phyloP scores from a whole-genome alignment of 2,797 vertebrate species.

The Hephaestus fuliginosus region DNA sequence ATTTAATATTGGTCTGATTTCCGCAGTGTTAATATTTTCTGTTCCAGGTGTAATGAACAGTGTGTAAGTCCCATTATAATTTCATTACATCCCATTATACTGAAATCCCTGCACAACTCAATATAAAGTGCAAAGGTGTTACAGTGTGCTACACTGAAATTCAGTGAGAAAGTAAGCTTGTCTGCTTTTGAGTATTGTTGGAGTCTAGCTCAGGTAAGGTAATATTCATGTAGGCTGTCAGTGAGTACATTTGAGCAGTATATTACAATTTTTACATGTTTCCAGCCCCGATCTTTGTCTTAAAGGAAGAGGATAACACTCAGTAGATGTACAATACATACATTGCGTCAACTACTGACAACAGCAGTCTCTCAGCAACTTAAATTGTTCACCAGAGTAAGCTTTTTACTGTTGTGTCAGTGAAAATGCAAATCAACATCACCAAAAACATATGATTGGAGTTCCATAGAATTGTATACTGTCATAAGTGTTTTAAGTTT shows the following conservation, averaged over 20 bases:
- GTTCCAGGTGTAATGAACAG: not conserved
- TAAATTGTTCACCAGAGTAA: slow-evolving; percentile 1
- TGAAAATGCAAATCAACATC: slow-evolving; percentile 6
- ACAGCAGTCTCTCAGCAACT: slow-evolving; percentile 8
- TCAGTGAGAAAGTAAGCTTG: not conserved
- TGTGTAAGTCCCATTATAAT: not conserved
- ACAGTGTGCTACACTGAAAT: slow-evolving; percentile 21
- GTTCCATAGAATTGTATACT: slow-evolving; percentile 13
- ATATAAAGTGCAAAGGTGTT: slow-evolving; percentile 54
- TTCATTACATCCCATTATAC: slow-evolving; percentile 2
- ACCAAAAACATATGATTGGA: slow-evolving; percentile 33
- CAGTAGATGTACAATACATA: slow-evolving; percentile 20
- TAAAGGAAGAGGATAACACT: slow-evolving; percentile 13
- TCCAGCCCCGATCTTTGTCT: not conserved
- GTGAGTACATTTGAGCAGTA: slow-evolving; percentile 28
- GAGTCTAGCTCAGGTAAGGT: slow-evolving; percentile 1
- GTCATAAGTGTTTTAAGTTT: slow-evolving; percentile 22
- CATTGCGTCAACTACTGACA: slow-evolving; percentile 8
- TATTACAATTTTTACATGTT: slow-evolving; percentile 49
- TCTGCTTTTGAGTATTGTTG: slow-evolving; percentile 1
- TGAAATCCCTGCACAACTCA: slow-evolving; percentile 25
- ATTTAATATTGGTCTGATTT: not conserved
- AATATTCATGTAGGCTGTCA: slow-evolving; percentile 28
- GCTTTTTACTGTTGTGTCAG: not conserved
- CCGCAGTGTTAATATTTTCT: not conserved